Evolutionary conservation across 2,797 vertebrate species (phyloP).

Genomic region (Spinus olivaceus): DNA sequence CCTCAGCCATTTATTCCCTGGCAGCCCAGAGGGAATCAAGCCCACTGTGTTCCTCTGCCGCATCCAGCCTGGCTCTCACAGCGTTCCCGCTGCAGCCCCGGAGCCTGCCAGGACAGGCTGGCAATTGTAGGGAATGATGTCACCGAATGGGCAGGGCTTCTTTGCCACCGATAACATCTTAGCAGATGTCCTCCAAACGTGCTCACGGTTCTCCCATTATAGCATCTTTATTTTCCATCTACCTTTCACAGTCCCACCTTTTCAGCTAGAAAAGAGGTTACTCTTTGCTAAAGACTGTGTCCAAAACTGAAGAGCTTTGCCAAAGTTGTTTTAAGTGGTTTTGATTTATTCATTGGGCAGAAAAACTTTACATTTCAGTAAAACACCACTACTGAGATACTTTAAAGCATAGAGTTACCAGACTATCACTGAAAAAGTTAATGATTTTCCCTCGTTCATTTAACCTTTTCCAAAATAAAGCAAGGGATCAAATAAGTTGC

Average conservation of each 20-base stretch:
- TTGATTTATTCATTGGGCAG: background rate
- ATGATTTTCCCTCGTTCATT: background rate
- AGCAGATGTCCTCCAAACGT: conserved; percentile 7
- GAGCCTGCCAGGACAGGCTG: conserved; percentile 50
- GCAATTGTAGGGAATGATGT: conserved; percentile 41
- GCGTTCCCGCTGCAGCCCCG: conserved; percentile 22
- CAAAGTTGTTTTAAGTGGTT: background rate
- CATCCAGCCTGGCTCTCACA: conserved; percentile 23
- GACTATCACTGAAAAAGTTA: background rate
- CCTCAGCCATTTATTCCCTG: background rate
- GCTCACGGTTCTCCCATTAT: background rate
- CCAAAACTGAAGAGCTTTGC: background rate
- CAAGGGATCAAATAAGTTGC: background rate
- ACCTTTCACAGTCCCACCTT: background rate
- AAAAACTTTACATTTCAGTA: background rate
- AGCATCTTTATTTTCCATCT: background rate
- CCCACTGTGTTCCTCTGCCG: background rate
- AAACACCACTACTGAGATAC: background rate
- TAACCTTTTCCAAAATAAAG: background rate
- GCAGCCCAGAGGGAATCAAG: background rate
- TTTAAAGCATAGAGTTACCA: background rate
- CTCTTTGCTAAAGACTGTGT: background rate
- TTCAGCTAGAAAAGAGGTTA: background rate
- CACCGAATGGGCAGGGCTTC: conserved; percentile 15
- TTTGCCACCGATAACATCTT: background rate